These are phyloP conservation scores for Epirrhoe alternata DNA, from an alignment of 2,888 invertebrate genomes.

Conservation along the genomic window DNA sequence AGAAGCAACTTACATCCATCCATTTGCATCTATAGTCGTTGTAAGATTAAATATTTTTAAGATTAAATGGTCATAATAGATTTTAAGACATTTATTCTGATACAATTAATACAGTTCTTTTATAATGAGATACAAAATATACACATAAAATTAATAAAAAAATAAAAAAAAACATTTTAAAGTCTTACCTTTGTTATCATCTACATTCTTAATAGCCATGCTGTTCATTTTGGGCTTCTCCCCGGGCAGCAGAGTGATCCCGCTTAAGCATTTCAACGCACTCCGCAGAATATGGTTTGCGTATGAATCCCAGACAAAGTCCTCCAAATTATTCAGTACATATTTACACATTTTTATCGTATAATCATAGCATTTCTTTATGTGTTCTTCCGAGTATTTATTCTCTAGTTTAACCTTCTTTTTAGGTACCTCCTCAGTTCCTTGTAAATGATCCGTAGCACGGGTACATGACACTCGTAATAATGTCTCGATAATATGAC, in stretches of 20 bases:
- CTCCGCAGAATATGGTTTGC: slow-evolving; percentile 91
- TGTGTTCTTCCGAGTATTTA: slow-evolving; percentile 75
- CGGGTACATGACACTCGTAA: slow-evolving; percentile 83
- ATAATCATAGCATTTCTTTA: slow-evolving; percentile 86
- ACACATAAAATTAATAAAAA: too few species aligned
- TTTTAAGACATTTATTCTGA: too few species aligned
- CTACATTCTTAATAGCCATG: slow-evolving; percentile 62
- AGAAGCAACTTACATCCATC: too few species aligned
- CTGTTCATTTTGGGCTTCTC: slow-evolving; percentile 72
- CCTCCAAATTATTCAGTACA: slow-evolving; percentile 93
- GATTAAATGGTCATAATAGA: too few species aligned
- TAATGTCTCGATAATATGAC: slow-evolving; percentile 91
- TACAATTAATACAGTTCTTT: too few species aligned
- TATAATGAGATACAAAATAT: too few species aligned
- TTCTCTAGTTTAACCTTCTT: slow-evolving; percentile 60
- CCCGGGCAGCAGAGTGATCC: slow-evolving; percentile 84
- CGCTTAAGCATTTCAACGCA: slow-evolving; percentile 88
- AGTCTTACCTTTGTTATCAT: slow-evolving; percentile 60
- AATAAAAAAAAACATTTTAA: too few species aligned
- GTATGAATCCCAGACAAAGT: slow-evolving; percentile 91
- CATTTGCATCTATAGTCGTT: too few species aligned
- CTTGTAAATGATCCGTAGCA: slow-evolving; percentile 73
- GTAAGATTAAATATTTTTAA: too few species aligned
- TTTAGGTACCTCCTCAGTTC: slow-evolving; percentile 54
- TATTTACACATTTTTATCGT: slow-evolving; percentile 90